These are phyloP conservation scores for Prionailurus viverrinus DNA, from an alignment of 2,113 vertebrate genomes.

Conservation along the genomic window DNA sequence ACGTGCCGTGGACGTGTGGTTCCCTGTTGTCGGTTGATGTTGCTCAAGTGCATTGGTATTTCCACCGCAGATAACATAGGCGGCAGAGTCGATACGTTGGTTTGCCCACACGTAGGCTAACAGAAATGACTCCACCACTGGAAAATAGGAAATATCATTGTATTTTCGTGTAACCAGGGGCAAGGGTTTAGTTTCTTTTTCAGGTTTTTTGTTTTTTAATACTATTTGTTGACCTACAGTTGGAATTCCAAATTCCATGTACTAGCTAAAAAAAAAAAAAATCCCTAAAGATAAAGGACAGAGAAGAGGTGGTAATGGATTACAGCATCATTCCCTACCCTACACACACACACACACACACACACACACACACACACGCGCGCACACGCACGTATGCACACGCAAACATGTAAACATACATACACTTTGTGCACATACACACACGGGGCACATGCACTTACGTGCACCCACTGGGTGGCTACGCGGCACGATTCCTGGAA, in stretches of 20 bases:
- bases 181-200: background rate
- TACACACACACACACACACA: background rate
- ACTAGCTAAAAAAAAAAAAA: background rate
- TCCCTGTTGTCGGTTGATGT: background rate
- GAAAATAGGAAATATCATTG: background rate
- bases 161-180: background rate
- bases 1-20: background rate
- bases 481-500: too few relatives aligned
- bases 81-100: background rate
- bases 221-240: background rate
- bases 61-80: background rate
- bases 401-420: background rate
- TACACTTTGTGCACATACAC: accelerated
- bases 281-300: background rate
- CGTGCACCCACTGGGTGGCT: background rate
- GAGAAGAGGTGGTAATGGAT: background rate
- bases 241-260: background rate
- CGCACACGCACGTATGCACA: background rate
- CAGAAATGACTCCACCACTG: background rate
- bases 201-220: background rate
- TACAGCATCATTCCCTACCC: background rate
- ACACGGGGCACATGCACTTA: background rate
- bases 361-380: background rate
- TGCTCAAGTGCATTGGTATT: background rate
- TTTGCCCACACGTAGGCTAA: too few relatives aligned